Base-by-base conservation (phyloP, 2,888 invertebrate species). In the Drosophila tripunctata region DNA sequence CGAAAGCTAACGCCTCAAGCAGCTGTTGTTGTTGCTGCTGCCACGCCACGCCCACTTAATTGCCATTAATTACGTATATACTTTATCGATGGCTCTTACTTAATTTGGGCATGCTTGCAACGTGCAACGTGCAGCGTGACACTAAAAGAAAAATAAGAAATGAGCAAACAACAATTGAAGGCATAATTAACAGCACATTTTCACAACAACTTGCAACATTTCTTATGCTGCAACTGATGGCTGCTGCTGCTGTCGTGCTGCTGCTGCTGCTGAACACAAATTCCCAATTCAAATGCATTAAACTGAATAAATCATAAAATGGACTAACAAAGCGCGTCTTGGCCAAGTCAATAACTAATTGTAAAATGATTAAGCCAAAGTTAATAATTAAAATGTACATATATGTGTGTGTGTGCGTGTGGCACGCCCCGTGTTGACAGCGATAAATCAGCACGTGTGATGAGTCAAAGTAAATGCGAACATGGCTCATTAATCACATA, bases 391-490 rank as follows among this genome's bases (percentile, higher is more conserved):
- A 60, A 67, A 61, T 69, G 40, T 38, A 50, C 31, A 38, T 35
- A 12, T 3, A 6, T 31, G 7, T 6, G 22, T 40, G 31, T 14
- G 36, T 27, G 10, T 35, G 24, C 22, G 27, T 14, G 56, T 48
- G 44, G 52, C 69, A 83, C 63, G 65, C 24, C 67, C 75, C 72
- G 85, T n/a, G n/a, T 81, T 81, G 81, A 81, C 88, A 81, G 79
- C 86, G 52, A 69, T 78, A 81, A 87, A 78, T 87, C 81, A 85
- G 75, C 87, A 78, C 65, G 70, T 80, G 70, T 78, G 78, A 85
- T 87, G 83, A 78, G 87, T 87, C 80, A 85, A 85, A 85, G 82
- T 56, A 75, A 81, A 73, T 55, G 74, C 78, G 60, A 40, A 41
- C 61, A 76, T 47, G 74, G 35, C 78, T 78, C 86, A 80, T 80